phyloP scores from a whole-genome alignment of 2,113 vertebrate species.

The Colossoma macropomum region DNA sequence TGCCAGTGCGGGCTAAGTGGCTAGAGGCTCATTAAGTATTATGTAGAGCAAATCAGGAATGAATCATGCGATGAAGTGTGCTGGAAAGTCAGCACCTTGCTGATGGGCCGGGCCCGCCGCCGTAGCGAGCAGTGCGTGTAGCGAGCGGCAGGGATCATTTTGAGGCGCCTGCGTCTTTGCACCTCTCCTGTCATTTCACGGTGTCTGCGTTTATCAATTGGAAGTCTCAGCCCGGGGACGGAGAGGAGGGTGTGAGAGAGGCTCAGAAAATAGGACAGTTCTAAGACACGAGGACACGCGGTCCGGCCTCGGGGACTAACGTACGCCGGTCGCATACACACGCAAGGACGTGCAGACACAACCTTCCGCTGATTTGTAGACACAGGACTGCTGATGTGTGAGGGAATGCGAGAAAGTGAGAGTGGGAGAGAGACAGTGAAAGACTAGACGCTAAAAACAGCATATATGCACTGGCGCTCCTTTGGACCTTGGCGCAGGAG shows the following conservation, averaged over 20 bases:
- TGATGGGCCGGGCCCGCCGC: constrained; percentile 48
- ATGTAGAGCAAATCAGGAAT: constrained; percentile 62
- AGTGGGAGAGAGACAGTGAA: not conserved
- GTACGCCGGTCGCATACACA: constrained; percentile 24
- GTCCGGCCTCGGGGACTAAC: constrained; percentile 48
- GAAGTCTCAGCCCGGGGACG: constrained; percentile 54
- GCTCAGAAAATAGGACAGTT: constrained; percentile 66
- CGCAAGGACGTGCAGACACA: not conserved
- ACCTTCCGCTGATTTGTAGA: constrained; percentile 20
- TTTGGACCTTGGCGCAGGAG: not conserved
- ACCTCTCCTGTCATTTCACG: constrained; percentile 65
- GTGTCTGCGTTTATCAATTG: constrained; percentile 68
- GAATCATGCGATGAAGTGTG: constrained; percentile 61
- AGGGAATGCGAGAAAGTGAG: not conserved
- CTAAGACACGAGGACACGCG: constrained; percentile 51
- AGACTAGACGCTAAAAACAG: not conserved
- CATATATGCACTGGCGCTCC: not conserved
- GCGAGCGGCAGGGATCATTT: constrained; percentile 32
- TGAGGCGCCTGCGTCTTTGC: constrained; percentile 32
- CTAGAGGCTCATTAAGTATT: constrained; percentile 67
- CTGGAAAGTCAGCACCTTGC: constrained; percentile 44
- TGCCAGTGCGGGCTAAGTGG: constrained; percentile 46
- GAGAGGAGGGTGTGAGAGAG: not conserved
- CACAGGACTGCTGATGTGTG: not conserved
- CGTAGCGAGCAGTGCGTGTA: constrained; percentile 33